phyloP scores from a whole-genome alignment of 2,888 invertebrate genomes.

The Idaea aversata region DNA sequence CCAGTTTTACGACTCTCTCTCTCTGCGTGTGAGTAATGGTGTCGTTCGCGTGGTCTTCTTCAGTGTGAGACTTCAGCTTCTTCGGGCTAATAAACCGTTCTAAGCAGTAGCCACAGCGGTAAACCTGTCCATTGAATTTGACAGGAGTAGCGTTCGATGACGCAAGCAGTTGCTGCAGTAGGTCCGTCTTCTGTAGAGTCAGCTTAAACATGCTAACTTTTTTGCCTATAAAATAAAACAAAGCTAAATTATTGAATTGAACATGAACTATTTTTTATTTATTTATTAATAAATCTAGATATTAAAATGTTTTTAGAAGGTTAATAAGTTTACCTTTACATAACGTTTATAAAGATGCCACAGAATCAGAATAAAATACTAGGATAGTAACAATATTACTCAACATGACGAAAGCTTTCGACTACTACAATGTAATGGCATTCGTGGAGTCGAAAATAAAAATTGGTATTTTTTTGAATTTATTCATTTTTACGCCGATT shows the following conservation, averaged over 20 bases:
- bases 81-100: slow-evolving; percentile 33
- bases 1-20: slow-evolving; percentile 39
- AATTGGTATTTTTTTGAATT: no score
- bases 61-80: slow-evolving; percentile 39
- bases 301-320: no score
- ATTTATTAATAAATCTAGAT: background rate
- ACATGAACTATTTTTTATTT: no score
- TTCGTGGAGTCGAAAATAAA: no score
- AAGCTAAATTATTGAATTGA: background rate
- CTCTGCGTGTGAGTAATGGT: slow-evolving; percentile 21
- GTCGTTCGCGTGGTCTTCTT: slow-evolving; percentile 35
- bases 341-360: no score
- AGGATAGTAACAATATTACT: no score
- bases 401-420: no score
- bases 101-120: slow-evolving; percentile 40
- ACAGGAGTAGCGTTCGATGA: slow-evolving; percentile 39
- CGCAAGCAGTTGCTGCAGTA: slow-evolving; percentile 24
- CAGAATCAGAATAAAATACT: no score
- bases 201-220: background rate
- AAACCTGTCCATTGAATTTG: slow-evolving; percentile 30
- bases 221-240: slow-evolving; percentile 2
- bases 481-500: no score
- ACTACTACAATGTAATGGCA: no score
- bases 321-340: no score
- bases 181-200: background rate